Evolutionary conservation across 2,797 vertebrate species (phyloP).

Genomic region (Cryptoblepharus egeriae): DNA sequence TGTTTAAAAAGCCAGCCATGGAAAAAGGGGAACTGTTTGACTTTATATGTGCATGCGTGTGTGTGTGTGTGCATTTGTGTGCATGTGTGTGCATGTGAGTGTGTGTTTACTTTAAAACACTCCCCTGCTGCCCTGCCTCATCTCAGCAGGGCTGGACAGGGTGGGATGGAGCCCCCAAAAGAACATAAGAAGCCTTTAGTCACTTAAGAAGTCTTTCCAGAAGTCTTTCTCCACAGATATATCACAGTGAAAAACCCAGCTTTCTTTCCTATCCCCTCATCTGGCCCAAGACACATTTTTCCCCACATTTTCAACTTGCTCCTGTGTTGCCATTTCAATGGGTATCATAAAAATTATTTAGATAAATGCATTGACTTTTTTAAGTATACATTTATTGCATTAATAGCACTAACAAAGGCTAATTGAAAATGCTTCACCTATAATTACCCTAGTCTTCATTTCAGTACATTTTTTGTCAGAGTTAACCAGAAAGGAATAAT

Average conservation of each 20-base stretch:
- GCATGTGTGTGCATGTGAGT: no score
- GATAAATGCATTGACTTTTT: slow-evolving; percentile 75
- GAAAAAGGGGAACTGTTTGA: no score
- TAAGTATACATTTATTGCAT: slow-evolving; percentile 77
- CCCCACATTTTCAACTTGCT: slow-evolving; percentile 54
- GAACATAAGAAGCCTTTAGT: not conserved
- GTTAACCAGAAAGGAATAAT: slow-evolving; percentile 71
- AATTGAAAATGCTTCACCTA: slow-evolving; percentile 76
- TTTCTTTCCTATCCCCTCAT: not conserved
- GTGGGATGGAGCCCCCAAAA: no score
- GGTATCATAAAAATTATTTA: slow-evolving; percentile 70
- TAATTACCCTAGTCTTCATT: slow-evolving; percentile 72
- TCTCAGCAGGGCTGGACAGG: no score
- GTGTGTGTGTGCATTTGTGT: no score
- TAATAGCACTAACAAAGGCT: slow-evolving; percentile 77
- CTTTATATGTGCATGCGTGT: no score
- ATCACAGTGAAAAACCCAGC: not conserved
- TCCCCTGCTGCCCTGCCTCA: no score
- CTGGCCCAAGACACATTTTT: slow-evolving; percentile 38
- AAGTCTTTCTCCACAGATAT: not conserved
- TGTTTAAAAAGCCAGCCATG: no score
- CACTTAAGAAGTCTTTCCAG: not conserved
- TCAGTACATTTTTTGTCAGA: slow-evolving; percentile 68
- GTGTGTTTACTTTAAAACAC: no score
- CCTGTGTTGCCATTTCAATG: slow-evolving; percentile 59